These are phyloP conservation scores for Dufourea novaeangliae DNA, from an alignment of 1,140 invertebrate genomes.

Conservation along the genomic window DNA sequence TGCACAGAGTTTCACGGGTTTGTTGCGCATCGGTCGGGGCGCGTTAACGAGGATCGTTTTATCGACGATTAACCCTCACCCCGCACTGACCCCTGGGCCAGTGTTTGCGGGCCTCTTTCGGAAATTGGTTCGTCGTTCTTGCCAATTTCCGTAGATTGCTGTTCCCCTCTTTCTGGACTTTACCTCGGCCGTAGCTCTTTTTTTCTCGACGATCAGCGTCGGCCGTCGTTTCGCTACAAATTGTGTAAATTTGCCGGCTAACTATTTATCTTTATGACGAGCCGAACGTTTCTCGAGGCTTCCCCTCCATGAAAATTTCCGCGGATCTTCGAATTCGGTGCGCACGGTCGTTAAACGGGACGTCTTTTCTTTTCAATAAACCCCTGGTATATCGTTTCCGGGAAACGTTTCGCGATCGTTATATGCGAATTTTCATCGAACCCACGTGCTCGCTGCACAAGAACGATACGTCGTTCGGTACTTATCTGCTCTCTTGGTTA, in stretches of 20 bases:
- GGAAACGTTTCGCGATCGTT: not conserved
- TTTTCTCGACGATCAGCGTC: slow-evolving; percentile 61
- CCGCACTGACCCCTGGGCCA: slow-evolving; percentile 73
- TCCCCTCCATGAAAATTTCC: slow-evolving; percentile 36
- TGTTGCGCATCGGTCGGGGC: slow-evolving; percentile 67
- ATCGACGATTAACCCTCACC: slow-evolving; percentile 79
- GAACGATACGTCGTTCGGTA: not conserved
- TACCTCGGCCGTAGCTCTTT: slow-evolving; percentile 38
- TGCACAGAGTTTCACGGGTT: slow-evolving; percentile 42
- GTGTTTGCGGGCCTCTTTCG: slow-evolving; percentile 75
- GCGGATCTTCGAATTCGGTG: slow-evolving; percentile 3
- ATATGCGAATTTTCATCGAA: not conserved
- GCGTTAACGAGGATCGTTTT: slow-evolving; percentile 80
- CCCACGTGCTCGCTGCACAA: too few relatives aligned
- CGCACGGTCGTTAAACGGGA: not conserved
- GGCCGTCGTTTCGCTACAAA: slow-evolving; percentile 72
- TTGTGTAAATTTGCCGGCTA: slow-evolving; percentile 79
- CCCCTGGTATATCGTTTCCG: too few relatives aligned
- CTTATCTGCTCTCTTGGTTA: slow-evolving; percentile 31
- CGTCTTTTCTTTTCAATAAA: not conserved
- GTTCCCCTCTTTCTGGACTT: slow-evolving; percentile 43
- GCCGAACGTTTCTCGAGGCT: slow-evolving; percentile 71
- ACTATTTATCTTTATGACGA: slow-evolving; percentile 80
- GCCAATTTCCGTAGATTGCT: slow-evolving; percentile 80
- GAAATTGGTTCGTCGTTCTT: slow-evolving; percentile 79